Base-by-base conservation (phyloP, 2,113 vertebrate genomes). In the Leuciscus idus region DNA sequence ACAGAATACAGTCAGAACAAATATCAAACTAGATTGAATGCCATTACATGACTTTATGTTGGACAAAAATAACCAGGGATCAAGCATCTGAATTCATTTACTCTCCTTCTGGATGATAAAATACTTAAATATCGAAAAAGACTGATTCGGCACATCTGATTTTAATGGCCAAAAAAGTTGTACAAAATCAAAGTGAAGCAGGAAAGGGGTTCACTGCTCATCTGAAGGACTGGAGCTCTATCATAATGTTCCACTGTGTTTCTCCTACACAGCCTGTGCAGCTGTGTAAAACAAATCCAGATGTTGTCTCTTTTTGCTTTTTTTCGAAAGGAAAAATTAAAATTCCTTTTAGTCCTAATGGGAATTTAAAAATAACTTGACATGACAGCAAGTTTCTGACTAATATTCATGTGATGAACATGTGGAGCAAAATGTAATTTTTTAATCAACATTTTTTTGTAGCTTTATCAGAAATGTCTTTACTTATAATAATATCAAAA, bases 251-350 rank as follows among this genome's bases (percentile, higher is more conserved):
- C 13, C n/a, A 36, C 6, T 50, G 13, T 57, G 83, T 80, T 48
- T 55, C 64, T 11, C 21, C 7, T 72, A 33, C 17, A 50, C 55
- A 28, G 5, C 46, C 39, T 52, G 6, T 68, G 28, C 88, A 84
- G 66, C n/a, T 57, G 75, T 73, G 39, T 17, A 61, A 83, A 75
- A 21, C 23, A 85, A 80, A 68, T 84, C 77, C 83, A 87, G 57
- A 87, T 86, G 86, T 78, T 73, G 70, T 73, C 50, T 66, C n/a
- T 79, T 82, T 66, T 83, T 19, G 7, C 15, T 28, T 78, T 12
- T 30, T 68, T 83, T 9, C 26, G 19, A 77, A 9, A 50, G 36
- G 28, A 81, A 30, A 30, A 30, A 30, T 30, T 30, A 1, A 30
- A 73, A 55, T 78, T 77, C 50, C 39, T 64, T 80, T 4, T 81